Evolutionary conservation across 2,797 vertebrate genomes (phyloP).

Genomic region (Ispidina picta): DNA sequence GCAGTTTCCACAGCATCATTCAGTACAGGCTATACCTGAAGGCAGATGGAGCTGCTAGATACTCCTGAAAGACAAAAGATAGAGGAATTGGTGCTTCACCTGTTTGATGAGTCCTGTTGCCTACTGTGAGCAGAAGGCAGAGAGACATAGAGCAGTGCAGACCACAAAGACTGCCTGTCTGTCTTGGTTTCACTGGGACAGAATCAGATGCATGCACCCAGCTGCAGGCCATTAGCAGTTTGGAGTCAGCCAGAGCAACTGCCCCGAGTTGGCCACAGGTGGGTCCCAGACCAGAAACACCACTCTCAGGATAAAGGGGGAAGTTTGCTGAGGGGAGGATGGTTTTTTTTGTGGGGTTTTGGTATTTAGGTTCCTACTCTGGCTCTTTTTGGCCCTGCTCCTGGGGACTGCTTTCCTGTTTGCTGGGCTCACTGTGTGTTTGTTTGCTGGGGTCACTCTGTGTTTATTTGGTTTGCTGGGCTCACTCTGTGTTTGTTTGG

Average conservation of each 20-base stretch:
- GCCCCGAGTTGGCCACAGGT: background rate
- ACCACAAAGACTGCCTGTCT: background rate
- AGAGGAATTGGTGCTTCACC: background rate
- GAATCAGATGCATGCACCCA: no score
- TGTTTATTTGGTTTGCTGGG: no score
- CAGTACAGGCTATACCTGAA: background rate
- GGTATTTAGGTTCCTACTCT: background rate
- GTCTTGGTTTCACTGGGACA: background rate
- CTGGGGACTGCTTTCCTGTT: background rate
- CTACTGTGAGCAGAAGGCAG: background rate
- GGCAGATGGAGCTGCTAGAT: background rate
- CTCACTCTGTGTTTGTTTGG: background rate
- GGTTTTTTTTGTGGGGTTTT: background rate
- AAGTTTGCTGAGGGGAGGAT: background rate
- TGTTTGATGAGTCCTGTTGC: background rate
- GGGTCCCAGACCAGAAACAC: background rate
- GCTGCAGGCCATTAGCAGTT: no score
- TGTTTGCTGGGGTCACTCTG: no score
- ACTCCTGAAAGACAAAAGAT: background rate
- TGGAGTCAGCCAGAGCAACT: no score
- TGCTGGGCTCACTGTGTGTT: background rate
- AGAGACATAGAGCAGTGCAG: background rate
- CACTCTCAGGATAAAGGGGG: background rate
- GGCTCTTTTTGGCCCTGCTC: background rate
- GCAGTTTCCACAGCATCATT: background rate